Conservation (phyloP, 2,797 vertebrate species). For the Falco concolor region DNA sequence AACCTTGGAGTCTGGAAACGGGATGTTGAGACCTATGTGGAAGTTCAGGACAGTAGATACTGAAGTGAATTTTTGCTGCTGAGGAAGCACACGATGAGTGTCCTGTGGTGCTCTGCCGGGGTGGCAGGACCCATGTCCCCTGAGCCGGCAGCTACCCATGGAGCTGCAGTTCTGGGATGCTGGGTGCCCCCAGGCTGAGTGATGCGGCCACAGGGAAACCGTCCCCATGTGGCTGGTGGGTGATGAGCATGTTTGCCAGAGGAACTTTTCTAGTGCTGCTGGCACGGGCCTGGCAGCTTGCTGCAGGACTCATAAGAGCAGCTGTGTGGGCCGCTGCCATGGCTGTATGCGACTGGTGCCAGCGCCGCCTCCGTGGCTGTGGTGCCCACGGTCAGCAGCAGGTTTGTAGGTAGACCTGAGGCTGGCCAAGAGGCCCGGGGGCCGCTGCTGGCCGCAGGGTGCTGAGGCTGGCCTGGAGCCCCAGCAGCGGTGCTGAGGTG, state of each 20-base stretch:
- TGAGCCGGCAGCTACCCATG: accelerated
- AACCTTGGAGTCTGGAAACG: background rate
- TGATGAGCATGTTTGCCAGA: accelerated
- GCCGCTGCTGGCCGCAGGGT: accelerated
- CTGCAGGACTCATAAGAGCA: accelerated
- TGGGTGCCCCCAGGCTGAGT: background rate
- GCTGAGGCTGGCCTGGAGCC: background rate
- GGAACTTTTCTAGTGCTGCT: accelerated
- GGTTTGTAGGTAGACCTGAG: background rate
- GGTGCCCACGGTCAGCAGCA: accelerated
- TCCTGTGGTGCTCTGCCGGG: accelerated
- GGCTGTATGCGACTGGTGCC: accelerated
- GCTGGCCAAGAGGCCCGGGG: background rate
- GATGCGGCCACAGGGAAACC: accelerated
- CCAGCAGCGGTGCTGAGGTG: accelerated
- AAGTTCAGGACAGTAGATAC: background rate
- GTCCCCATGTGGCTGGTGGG: accelerated
- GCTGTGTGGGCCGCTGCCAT: accelerated
- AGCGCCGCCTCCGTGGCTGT: accelerated
- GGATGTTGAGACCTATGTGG: background rate
- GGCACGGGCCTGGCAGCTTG: background rate
- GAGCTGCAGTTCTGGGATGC: background rate
- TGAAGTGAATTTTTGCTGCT: background rate
- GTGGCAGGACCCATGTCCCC: background rate
- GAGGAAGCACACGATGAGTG: background rate